Conservation (phyloP, 2,888 invertebrate species). For the Leptarthrus brevirostris region DNA sequence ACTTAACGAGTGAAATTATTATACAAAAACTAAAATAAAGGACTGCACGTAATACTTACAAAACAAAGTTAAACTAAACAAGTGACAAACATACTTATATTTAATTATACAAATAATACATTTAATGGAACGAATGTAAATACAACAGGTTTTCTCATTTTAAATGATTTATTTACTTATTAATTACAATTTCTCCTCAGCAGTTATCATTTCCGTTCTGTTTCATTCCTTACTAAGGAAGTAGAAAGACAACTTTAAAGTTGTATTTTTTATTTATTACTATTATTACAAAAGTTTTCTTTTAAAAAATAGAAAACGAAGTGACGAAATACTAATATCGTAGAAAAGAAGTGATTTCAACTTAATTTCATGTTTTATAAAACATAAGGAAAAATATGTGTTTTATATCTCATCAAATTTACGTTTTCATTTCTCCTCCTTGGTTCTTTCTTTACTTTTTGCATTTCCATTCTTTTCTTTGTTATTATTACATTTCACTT, state of each 20-base stretch:
- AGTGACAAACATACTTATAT: neutral
- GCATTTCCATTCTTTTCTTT: neutral
- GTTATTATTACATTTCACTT: constrained; percentile 4
- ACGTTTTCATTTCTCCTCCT: neutral
- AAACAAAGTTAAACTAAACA: constrained; percentile 7
- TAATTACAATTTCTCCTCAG: constrained; percentile 46
- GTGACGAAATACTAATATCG: constrained; percentile 30
- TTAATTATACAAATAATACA: constrained; percentile 18
- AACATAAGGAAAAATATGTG: constrained; percentile 26
- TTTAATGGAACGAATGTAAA: constrained; percentile 2
- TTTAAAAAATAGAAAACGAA: constrained; percentile 49
- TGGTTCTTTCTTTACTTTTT: neutral
- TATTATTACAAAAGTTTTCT: constrained; percentile 26
- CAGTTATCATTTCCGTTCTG: constrained; percentile 27
- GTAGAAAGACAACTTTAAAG: constrained; percentile 47
- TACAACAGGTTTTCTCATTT: constrained; percentile 21
- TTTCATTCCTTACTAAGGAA: constrained; percentile 43
- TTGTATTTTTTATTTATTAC: constrained; percentile 43
- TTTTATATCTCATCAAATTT: constrained; percentile 28
- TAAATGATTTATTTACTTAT: constrained; percentile 46
- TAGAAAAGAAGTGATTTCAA: constrained; percentile 36
- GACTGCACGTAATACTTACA: constrained; percentile 25
- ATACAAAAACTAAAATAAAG: constrained; percentile 27
- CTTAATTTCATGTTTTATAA: constrained; percentile 16
- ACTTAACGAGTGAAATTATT: constrained; percentile 41